These are phyloP conservation scores for Phenacoccus solenopsis DNA, from an alignment of 1,140 invertebrate species.

Conservation along the genomic window DNA sequence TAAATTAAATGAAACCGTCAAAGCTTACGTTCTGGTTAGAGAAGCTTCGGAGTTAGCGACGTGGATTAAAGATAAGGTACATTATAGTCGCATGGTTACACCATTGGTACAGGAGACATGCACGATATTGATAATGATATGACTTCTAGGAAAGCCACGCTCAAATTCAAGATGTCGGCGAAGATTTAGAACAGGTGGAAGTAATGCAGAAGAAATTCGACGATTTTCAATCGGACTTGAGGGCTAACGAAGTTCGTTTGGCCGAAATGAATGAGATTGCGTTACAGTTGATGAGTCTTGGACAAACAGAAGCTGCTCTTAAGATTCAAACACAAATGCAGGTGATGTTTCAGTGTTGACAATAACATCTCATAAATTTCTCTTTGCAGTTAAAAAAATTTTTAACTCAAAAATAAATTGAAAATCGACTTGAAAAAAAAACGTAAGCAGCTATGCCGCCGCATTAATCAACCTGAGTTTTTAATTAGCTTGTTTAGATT, in stretches of 20 bases:
- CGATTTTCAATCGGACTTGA: constrained; percentile 95
- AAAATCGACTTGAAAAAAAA: too few relatives aligned
- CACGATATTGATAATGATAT: background rate
- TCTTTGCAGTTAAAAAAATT: too few relatives aligned
- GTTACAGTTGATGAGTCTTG: constrained; percentile 86
- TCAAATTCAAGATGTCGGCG: constrained; percentile 89
- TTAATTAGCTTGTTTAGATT: too few relatives aligned
- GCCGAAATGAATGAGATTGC: constrained; percentile 96
- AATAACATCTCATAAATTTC: too few relatives aligned
- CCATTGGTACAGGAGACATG: too few relatives aligned
- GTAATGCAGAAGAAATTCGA: constrained; percentile 99
- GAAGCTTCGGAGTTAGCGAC: constrained; percentile 95
- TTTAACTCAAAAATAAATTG: too few relatives aligned
- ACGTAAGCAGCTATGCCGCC: too few relatives aligned
- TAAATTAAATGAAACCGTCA: constrained; percentile 92
- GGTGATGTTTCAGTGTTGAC: constrained; percentile 35
- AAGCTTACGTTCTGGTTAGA: constrained; percentile 92
- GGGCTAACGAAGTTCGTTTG: constrained; percentile 92
- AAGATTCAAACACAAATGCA: constrained; percentile 98
- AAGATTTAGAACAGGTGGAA: constrained; percentile 96
- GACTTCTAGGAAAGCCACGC: constrained; percentile 55
- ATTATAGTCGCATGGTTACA: too few relatives aligned
- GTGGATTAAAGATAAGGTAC: constrained; percentile 92
- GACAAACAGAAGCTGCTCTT: constrained; percentile 94
- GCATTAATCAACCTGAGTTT: too few relatives aligned